Evolutionary conservation across 2,888 invertebrate genomes (phyloP).

Genomic region (Drosophila seclusa): DNA sequence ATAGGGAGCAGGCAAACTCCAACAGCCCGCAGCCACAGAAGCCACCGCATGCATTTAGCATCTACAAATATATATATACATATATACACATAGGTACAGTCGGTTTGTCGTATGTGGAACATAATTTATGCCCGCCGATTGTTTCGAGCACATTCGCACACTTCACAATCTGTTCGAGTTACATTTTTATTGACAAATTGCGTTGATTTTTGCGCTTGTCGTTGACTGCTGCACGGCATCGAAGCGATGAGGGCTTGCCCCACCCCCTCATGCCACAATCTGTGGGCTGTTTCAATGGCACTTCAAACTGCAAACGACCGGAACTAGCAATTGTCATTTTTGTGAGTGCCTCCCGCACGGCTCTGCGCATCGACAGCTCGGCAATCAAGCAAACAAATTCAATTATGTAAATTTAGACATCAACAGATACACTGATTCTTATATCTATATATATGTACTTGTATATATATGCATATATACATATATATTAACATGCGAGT

Average conservation of each 20-base stretch:
- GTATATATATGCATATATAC: conserved; percentile 11
- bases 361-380: conserved; percentile 78
- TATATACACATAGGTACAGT: not conserved
- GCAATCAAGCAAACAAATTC: conserved; percentile 85
- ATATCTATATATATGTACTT: conserved; percentile 13
- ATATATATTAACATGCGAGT: not conserved
- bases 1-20: conserved; percentile 18
- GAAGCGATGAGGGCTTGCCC: conserved; percentile 45
- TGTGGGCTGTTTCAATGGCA: conserved; percentile 69
- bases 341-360: conserved; percentile 73
- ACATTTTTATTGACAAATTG: conserved; percentile 84
- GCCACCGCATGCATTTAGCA: conserved; percentile 30
- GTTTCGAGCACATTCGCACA: conserved; percentile 80
- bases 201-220: conserved; percentile 82
- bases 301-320: conserved; percentile 82
- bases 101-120: conserved; percentile 40
- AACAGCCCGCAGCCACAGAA: conserved; percentile 32
- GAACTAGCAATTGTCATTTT: conserved; percentile 83
- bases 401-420: conserved; percentile 84
- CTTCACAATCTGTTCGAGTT: conserved; percentile 81
- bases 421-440: conserved; percentile 59
- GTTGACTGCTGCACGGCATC: conserved; percentile 41
- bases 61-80: not conserved
- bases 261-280: conserved; percentile 21
- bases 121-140: conserved; percentile 79